Conservation (phyloP, 2,797 vertebrate species). For the Xenopus petersii region DNA sequence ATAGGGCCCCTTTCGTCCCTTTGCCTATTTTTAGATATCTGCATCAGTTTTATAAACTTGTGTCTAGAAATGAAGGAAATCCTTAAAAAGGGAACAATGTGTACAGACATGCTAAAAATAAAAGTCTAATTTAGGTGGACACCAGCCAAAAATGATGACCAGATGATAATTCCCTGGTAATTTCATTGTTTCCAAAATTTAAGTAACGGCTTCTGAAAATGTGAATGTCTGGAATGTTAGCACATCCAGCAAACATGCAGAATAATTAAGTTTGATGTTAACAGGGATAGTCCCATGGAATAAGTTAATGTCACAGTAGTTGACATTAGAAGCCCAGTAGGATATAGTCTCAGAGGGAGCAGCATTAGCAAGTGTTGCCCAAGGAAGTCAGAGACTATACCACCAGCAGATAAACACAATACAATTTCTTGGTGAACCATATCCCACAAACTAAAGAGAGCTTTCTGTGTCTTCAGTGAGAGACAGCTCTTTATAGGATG, state of each 20-base stretch:
- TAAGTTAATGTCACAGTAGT: too few relatives aligned
- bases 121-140: slow-evolving; percentile 12
- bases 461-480: too few relatives aligned
- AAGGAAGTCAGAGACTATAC: too few relatives aligned
- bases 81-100: slow-evolving; percentile 25
- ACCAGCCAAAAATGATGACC: slow-evolving; percentile 2
- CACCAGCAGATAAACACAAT: neutral
- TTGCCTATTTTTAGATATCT: neutral
- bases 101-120: slow-evolving; percentile 21
- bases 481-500: neutral
- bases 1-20: neutral
- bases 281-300: too few relatives aligned
- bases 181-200: slow-evolving; percentile 9
- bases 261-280: too few relatives aligned
- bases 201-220: slow-evolving; percentile 19
- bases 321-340: too few relatives aligned
- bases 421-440: neutral
- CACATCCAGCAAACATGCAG: neutral
- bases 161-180: neutral
- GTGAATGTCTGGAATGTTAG: slow-evolving; percentile 17
- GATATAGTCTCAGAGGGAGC: too few relatives aligned
- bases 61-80: slow-evolving; percentile 29
- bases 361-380: too few relatives aligned
- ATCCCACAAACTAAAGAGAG: too few relatives aligned
- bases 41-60: neutral